Percentiles rank a stretch among this genome's conserved stretches.
phyloP scores from a whole-genome alignment of 2,888 invertebrate genomes.

The Erebia epiphron region DNA sequence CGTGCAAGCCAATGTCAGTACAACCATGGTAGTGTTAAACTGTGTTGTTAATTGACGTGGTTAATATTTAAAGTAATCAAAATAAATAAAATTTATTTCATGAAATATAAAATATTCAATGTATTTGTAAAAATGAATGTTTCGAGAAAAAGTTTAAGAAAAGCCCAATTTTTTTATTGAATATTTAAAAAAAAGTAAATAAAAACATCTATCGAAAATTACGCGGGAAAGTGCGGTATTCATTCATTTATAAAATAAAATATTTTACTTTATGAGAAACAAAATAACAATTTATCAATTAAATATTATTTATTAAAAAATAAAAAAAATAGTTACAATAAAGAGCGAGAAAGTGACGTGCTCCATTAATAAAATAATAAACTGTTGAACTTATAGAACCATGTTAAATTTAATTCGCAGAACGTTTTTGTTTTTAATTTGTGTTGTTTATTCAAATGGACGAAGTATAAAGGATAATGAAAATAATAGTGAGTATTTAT shows the following conservation, averaged over 20 bases:
- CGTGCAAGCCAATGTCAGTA: conserved; percentile 57
- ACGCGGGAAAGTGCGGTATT: too few species aligned
- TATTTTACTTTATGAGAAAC: too few species aligned
- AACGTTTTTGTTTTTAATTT: conserved; percentile 31
- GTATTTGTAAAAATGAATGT: neutral
- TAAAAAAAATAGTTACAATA: neutral
- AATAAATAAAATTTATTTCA: neutral
- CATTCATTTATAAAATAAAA: too few species aligned
- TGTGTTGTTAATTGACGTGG: conserved; percentile 38
- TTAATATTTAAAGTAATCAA: neutral
- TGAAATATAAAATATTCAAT: neutral
- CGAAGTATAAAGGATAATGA: conserved; percentile 25
- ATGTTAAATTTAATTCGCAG: conserved; percentile 28
- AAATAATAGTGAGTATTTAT: conserved; percentile 29
- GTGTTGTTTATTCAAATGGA: conserved; percentile 37
- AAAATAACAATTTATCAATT: too few species aligned
- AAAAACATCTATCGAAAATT: too few species aligned
- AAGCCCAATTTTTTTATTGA: too few species aligned
- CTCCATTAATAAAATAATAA: neutral
- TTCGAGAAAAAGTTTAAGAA: neutral
- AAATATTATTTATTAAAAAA: too few species aligned
- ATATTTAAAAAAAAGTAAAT: too few species aligned
- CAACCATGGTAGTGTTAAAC: conserved; percentile 47
- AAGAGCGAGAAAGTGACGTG: neutral
- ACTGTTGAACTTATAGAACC: conserved; percentile 13